Percentiles rank a stretch among this genome's conserved stretches.
Conservation (phyloP, 2,797 vertebrate genomes). For the Rhinophrynus dorsalis region DNA sequence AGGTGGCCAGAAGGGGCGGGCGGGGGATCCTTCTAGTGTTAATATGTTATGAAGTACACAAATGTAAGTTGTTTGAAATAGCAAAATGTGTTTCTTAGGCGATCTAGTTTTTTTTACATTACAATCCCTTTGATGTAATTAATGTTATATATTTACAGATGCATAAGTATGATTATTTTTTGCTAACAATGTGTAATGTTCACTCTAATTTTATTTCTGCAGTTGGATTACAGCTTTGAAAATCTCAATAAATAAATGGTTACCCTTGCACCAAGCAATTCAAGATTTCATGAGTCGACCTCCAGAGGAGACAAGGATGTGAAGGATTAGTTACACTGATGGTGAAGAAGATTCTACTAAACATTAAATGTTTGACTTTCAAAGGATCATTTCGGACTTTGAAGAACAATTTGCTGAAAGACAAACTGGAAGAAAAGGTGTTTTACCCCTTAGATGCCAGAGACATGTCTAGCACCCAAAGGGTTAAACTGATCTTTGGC, state of each 20-base stretch:
- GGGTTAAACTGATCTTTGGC: background rate
- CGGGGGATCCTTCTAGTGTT: no score
- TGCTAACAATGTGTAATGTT: no score
- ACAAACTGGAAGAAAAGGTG: background rate
- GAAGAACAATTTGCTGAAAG: background rate
- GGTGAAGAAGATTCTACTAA: background rate
- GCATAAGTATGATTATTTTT: no score
- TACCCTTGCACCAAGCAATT: constrained; percentile 82
- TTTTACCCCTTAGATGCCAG: no score
- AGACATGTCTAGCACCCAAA: no score
- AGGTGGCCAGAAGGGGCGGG: no score
- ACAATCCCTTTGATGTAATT: no score
- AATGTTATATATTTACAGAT: no score
- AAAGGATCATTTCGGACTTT: background rate
- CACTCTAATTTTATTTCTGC: constrained; percentile 50
- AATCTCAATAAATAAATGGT: constrained; percentile 85
- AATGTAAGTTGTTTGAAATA: no score
- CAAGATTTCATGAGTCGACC: constrained; percentile 81
- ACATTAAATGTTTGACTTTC: background rate
- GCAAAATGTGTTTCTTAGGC: no score
- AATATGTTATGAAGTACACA: no score
- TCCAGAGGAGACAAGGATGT: constrained; percentile 85
- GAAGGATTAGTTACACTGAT: constrained; percentile 43
- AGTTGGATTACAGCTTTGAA: constrained; percentile 86
- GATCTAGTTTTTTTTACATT: no score